A percentile compares a stretch with the other conserved stretches of the same genome.
Conservation (phyloP, 2,113 vertebrate genomes). For the Saguinus midas region DNA sequence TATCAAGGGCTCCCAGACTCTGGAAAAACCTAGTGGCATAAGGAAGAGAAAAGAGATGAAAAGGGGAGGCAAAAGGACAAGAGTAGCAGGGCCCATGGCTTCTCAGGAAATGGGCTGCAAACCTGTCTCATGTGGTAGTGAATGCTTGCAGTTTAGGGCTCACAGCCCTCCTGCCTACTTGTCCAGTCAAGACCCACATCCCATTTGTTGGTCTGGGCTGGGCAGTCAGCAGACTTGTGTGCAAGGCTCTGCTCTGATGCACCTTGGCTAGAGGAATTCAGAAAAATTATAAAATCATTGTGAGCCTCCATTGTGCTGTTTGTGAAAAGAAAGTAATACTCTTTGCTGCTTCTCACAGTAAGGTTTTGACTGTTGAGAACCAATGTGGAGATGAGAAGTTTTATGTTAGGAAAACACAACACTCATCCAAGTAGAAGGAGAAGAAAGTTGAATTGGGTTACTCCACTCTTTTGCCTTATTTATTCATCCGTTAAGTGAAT, state of each 20-base stretch:
- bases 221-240: not conserved
- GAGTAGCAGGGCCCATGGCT: too few species aligned
- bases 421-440: not conserved
- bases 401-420: not conserved
- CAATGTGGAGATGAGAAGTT: not conserved
- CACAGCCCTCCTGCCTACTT: not conserved
- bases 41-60: not conserved
- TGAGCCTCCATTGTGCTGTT: not conserved
- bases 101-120: not conserved
- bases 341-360: not conserved
- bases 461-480: not conserved
- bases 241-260: not conserved
- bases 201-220: too few species aligned
- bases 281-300: not conserved
- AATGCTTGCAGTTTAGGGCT: not conserved
- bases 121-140: too few species aligned
- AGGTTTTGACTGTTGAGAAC: not conserved
- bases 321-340: not conserved
- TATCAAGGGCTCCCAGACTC: not conserved
- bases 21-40: not conserved
- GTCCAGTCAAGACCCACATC: not conserved
- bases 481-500: not conserved
- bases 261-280: not conserved
- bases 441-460: not conserved
- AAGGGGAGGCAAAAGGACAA: not conserved